Conservation (phyloP, 2,797 vertebrate genomes). For the Coreius guichenoti region DNA sequence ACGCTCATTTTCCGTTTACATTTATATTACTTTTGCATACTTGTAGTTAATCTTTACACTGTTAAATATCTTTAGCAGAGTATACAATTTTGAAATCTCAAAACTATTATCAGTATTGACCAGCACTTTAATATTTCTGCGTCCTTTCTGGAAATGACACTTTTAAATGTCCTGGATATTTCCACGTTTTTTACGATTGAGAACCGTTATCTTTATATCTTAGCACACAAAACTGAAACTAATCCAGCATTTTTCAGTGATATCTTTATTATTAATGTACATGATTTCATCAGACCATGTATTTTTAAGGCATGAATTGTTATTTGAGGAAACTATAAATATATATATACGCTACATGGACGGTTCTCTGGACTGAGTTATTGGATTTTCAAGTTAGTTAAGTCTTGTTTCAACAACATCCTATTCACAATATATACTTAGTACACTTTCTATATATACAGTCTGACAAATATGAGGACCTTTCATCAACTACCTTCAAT, state of each 20-base stretch:
- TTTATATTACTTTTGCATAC: background rate
- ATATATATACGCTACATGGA: slow-evolving; percentile 34
- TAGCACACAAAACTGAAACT: background rate
- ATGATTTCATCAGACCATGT: slow-evolving; percentile 20
- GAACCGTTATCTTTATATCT: no score
- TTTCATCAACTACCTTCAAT: slow-evolving; percentile 15
- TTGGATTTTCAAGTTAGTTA: slow-evolving; percentile 13
- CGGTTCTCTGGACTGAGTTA: slow-evolving; percentile 18
- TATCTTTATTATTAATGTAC: slow-evolving; percentile 37
- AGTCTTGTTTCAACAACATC: slow-evolving; percentile 54
- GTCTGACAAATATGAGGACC: slow-evolving; percentile 41
- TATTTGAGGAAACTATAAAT: slow-evolving; percentile 40
- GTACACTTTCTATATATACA: slow-evolving; percentile 57
- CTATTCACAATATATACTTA: slow-evolving; percentile 62
- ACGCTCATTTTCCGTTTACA: background rate
- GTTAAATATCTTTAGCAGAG: background rate
- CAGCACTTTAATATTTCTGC: background rate
- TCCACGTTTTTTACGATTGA: background rate
- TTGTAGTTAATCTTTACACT: background rate
- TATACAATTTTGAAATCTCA: background rate
- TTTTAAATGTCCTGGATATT: background rate
- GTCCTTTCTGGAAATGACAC: background rate
- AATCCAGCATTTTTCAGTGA: slow-evolving; percentile 10
- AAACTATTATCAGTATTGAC: background rate
- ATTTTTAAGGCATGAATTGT: slow-evolving; percentile 42